Conservation (phyloP, 1,140 invertebrate species). For the Eulimnadia texana region DNA sequence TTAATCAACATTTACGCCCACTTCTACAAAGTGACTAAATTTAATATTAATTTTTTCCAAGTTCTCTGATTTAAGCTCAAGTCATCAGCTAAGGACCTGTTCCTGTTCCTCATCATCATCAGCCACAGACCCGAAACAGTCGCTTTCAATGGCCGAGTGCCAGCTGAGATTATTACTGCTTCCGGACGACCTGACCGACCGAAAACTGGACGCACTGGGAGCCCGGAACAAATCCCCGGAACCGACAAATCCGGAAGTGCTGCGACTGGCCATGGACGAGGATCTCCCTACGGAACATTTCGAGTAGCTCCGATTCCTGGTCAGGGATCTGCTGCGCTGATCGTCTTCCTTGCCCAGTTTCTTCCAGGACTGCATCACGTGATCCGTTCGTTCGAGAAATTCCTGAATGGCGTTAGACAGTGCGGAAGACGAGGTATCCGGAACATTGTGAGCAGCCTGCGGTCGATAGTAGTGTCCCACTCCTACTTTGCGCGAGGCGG, state of each 20-base stretch:
- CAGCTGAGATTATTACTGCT: neutral
- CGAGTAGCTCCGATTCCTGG: neutral
- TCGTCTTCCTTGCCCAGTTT: slow-evolving; percentile 27
- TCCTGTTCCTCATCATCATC: neutral
- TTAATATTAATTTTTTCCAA: no score
- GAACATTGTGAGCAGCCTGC: slow-evolving; percentile 52
- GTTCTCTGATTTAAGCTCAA: no score
- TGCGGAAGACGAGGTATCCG: slow-evolving; percentile 54
- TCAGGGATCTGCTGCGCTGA: neutral
- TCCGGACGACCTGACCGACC: neutral
- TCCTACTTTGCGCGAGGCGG: neutral
- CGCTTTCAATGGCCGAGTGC: neutral
- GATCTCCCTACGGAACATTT: slow-evolving; percentile 40
- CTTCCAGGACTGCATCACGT: slow-evolving; percentile 70
- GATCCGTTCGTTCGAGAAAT: slow-evolving; percentile 64
- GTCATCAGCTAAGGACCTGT: no score
- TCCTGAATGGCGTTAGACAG: slow-evolving; percentile 57
- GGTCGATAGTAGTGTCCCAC: slow-evolving; percentile 32
- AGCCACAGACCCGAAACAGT: neutral
- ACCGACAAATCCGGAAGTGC: neutral
- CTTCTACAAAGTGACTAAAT: no score
- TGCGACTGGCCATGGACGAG: slow-evolving; percentile 39
- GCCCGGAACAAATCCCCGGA: neutral
- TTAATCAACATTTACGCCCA: no score
- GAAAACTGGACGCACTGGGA: neutral